These are phyloP conservation scores for Physella acuta DNA, from an alignment of 1,140 invertebrate species.

Conservation along the genomic window DNA sequence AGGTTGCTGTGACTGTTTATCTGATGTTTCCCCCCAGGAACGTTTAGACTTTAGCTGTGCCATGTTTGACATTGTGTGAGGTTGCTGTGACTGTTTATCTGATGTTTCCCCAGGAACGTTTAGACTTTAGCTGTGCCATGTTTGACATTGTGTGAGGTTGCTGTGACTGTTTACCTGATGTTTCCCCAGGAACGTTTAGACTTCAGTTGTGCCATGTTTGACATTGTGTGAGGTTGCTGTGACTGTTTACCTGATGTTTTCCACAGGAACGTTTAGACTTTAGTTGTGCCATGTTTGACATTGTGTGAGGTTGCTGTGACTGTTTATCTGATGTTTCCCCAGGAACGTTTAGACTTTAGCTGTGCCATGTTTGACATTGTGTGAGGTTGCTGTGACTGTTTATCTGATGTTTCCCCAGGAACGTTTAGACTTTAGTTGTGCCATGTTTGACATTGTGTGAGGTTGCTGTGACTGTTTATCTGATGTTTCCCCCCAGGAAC, in stretches of 20 bases:
- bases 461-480: too few relatives aligned
- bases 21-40: too few relatives aligned
- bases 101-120: conserved; percentile 69
- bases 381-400: too few relatives aligned
- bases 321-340: too few relatives aligned
- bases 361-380: conserved; percentile 93
- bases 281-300: too few relatives aligned
- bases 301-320: not conserved
- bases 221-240: not conserved
- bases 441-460: conserved; percentile 80
- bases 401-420: conserved; percentile 69
- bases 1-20: too few relatives aligned
- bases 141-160: conserved; percentile 68
- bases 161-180: not conserved
- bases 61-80: too few relatives aligned
- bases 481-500: too few relatives aligned
- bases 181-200: conserved; percentile 80
- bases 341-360: conserved; percentile 95
- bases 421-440: conserved; percentile 97
- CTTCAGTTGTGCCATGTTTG: conserved; percentile 98
- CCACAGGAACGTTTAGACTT: too few relatives aligned
- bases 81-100: not conserved
- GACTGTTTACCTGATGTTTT: too few relatives aligned
- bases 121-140: conserved; percentile 98
- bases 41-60: too few relatives aligned